A percentile compares a stretch with the other conserved stretches of the same genome.
These are phyloP conservation scores for Sycophila sp. DNA, from an alignment of 1,140 invertebrate species.

Conservation along the genomic window DNA sequence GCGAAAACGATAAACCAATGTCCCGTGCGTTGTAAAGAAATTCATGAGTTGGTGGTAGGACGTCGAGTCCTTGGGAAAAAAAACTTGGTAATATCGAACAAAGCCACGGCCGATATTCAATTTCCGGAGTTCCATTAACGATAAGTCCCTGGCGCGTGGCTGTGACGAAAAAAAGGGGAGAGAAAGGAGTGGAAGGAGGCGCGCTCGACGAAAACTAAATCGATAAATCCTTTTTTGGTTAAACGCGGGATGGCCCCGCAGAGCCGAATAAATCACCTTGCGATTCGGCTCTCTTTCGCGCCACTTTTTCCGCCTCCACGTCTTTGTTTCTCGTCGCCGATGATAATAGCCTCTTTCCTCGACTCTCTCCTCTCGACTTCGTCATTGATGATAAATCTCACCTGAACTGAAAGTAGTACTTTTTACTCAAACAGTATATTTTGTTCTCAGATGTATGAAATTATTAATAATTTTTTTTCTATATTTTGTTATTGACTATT, in stretches of 20 bases:
- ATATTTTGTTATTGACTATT: no score
- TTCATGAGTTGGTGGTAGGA: no score
- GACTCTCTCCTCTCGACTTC: not conserved
- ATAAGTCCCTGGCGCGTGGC: not conserved
- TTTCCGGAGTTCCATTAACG: not conserved
- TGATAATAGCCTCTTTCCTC: not conserved
- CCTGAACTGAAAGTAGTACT: no score
- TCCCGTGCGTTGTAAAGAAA: no score
- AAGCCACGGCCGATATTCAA: not conserved
- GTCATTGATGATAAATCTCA: not conserved
- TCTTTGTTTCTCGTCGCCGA: not conserved
- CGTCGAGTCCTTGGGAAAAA: no score
- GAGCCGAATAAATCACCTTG: not conserved
- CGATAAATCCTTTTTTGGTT: not conserved
- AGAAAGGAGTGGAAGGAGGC: no score
- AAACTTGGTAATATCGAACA: not conserved
- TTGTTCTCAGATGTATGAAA: no score
- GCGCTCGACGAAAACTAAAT: not conserved
- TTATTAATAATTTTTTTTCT: no score
- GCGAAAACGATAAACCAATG: no score
- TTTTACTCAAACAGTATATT: no score
- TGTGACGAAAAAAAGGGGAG: not conserved
- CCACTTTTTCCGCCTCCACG: not conserved
- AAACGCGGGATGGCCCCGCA: not conserved
- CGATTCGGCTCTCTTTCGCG: not conserved